Base-by-base conservation (phyloP, 2,888 invertebrate genomes). In the Zeuzera pyrina region DNA sequence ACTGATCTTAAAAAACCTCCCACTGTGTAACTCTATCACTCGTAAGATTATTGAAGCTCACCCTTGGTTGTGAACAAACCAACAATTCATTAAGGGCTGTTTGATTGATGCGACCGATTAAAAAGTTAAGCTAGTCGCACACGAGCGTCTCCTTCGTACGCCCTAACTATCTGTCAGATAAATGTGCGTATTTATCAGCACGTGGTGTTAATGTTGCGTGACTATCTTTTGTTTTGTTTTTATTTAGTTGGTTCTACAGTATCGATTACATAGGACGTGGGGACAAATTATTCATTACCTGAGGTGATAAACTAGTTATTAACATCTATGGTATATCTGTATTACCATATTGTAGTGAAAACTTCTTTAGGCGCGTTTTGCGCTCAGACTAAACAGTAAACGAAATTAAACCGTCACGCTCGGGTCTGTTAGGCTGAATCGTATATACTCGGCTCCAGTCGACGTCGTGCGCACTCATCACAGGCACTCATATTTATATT, bases 71-170 rank as follows among this genome's bases (percentile, higher is more conserved):
- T 25, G 15, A 28, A n/a, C 52, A 53, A 63, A 66, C 53, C 51
- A 49, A 56, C 57, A 52, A 70, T 70, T 74, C 63, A 74, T 76
- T 72, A 76, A 52, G 62, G 52, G 47, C 45, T 34, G 35, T 51
- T 63, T 73, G 77, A 76, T 72, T 64, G 72, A 74, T 74, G 67
- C 39, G 33, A 29, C 45, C 50, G 63, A 67, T 71, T 66, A 56
- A 45, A 63, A 60, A 56, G 41, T 64, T 53, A 63, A 59, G 63
- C 39, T 30, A 33, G 34, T 33, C 40, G 38, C 41, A 46, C 34
- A 51, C 47, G 44, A 47, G 43, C 40, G 25, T 12, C 8, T 8
- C 8, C 13, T 25, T 36, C 33, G 34, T 47, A 40, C 49, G 39
- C 41, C 49, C 43, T 42, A 45, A 38, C 40, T 42, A 51, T 50